Conservation (phyloP, 2,888 invertebrate species). For the Patella pellucida region DNA sequence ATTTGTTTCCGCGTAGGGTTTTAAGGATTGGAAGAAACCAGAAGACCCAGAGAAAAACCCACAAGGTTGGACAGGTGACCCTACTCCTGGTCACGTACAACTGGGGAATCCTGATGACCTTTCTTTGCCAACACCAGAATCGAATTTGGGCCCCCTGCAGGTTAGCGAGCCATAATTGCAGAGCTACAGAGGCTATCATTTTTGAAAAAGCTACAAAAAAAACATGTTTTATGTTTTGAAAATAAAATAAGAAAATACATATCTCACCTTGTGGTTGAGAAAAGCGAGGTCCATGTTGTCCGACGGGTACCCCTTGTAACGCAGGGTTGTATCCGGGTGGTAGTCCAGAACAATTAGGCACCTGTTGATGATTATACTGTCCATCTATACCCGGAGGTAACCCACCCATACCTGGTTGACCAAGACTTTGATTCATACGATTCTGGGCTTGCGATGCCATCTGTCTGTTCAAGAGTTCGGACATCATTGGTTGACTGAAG, state of each 20-base stretch:
- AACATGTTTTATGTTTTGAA: too few species aligned
- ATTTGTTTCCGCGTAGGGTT: too few species aligned
- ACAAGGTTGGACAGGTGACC: too few species aligned
- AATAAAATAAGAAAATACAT: background rate
- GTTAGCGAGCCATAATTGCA: too few species aligned
- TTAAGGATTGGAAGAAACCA: too few species aligned
- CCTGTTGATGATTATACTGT: conserved; percentile 29
- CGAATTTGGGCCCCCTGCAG: too few species aligned
- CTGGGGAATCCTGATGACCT: too few species aligned
- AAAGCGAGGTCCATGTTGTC: conserved; percentile 52
- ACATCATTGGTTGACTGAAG: conserved; percentile 14
- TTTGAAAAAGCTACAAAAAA: too few species aligned
- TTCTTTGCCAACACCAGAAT: too few species aligned
- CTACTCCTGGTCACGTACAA: too few species aligned
- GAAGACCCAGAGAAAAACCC: too few species aligned
- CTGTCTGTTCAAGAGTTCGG: conserved; percentile 26
- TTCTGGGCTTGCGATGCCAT: conserved; percentile 31
- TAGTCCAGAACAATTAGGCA: conserved; percentile 32
- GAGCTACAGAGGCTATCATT: too few species aligned
- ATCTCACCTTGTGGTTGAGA: conserved; percentile 55
- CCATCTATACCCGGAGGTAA: conserved; percentile 9
- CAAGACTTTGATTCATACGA: conserved; percentile 10
- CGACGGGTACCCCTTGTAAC: conserved; percentile 30
- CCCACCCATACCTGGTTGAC: conserved; percentile 14
- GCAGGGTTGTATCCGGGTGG: conserved; percentile 41